Evolutionary conservation across 2,113 vertebrate genomes (phyloP).

Genomic region (Hippocampus comes): DNA sequence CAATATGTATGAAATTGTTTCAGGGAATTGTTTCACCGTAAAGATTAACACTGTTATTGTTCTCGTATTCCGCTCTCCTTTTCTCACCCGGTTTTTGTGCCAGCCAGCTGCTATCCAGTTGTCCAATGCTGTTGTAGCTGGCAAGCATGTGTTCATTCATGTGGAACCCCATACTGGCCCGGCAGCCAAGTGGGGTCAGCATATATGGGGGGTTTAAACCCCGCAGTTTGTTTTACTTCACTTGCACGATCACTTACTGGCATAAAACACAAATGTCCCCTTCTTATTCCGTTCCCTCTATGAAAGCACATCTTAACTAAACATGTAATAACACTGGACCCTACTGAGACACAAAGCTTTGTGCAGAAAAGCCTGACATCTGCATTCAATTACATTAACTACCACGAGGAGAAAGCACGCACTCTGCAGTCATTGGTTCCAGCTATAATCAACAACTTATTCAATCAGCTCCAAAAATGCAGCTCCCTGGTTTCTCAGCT

Average conservation of each 20-base stretch:
- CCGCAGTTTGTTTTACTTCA: constrained; percentile 35
- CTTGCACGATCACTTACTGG: constrained; percentile 16
- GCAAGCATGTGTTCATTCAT: constrained; percentile 57
- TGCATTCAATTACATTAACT: constrained; percentile 70
- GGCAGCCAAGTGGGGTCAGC: constrained; percentile 30
- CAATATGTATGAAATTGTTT: constrained; percentile 36
- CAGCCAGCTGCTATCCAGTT: constrained; percentile 67
- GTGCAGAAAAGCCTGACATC: constrained; percentile 58
- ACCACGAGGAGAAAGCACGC: constrained; percentile 50
- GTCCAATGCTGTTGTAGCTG: constrained; percentile 51
- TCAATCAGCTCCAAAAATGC: constrained; percentile 65
- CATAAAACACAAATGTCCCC: constrained; percentile 52
- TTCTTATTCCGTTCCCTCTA: constrained; percentile 48
- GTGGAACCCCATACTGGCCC: constrained; percentile 41
- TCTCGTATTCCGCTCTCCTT: constrained; percentile 17
- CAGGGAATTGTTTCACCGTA: neutral
- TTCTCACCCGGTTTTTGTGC: constrained; percentile 26
- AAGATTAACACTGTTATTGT: constrained; percentile 29
- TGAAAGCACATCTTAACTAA: constrained; percentile 58
- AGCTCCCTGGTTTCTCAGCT: constrained; percentile 29
- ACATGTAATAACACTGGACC: constrained; percentile 48
- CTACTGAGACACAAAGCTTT: constrained; percentile 60
- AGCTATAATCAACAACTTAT: constrained; percentile 65
- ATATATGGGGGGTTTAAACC: constrained; percentile 13
- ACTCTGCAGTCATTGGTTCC: constrained; percentile 56